phyloP scores from a whole-genome alignment of 2,888 invertebrate genomes.

The Kryphioiulus occultus region DNA sequence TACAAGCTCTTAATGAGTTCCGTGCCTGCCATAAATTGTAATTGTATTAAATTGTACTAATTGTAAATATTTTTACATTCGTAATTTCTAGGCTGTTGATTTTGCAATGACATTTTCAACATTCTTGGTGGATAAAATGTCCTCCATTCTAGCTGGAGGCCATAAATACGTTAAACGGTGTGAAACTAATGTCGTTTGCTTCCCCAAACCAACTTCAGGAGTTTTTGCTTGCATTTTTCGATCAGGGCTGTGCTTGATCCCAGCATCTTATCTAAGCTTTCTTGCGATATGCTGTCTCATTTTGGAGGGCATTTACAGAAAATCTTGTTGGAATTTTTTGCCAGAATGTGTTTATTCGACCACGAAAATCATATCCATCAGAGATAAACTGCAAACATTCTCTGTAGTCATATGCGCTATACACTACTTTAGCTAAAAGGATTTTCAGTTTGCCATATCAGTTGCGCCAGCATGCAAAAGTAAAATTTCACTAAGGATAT shows the following conservation, averaged over 20 bases:
- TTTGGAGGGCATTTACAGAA: not conserved
- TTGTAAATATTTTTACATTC: too few relatives aligned
- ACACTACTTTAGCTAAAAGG: not conserved
- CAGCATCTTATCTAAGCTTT: constrained; percentile 1
- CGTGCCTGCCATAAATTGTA: too few relatives aligned
- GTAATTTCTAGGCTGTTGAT: too few relatives aligned
- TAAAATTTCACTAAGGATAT: not conserved
- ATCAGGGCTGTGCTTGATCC: not conserved
- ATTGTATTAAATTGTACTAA: too few relatives aligned
- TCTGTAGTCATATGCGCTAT: not conserved
- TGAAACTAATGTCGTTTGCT: constrained; percentile 16
- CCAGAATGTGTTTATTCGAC: not conserved
- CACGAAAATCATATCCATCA: constrained; percentile 1
- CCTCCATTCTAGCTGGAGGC: not conserved
- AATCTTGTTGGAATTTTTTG: constrained; percentile 1
- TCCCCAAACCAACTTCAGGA: not conserved
- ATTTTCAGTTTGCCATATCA: not conserved
- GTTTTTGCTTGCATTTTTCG: not conserved
- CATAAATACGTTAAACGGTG: not conserved
- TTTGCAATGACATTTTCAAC: too few relatives aligned
- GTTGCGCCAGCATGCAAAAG: not conserved
- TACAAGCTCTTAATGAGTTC: too few relatives aligned
- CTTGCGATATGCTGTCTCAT: not conserved
- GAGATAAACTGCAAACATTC: not conserved
- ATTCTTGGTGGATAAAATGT: constrained; percentile 3